These are phyloP conservation scores for Chaetorhynchus papuensis DNA, from an alignment of 2,113 vertebrate genomes.

Conservation along the genomic window DNA sequence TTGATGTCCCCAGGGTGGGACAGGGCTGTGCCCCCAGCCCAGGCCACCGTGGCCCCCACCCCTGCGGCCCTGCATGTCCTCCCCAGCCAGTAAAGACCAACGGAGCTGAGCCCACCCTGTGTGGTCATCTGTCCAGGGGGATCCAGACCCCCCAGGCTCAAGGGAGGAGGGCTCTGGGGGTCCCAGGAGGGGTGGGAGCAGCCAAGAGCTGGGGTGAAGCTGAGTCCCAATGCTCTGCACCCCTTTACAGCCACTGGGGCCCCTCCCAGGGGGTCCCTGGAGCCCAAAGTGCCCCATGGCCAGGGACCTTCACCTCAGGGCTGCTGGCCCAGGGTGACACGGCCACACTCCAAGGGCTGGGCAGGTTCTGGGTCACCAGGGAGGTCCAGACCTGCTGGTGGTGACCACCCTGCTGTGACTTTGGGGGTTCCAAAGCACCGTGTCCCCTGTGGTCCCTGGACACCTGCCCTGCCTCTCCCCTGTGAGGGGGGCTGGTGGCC, in stretches of 20 bases:
- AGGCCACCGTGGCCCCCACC: background rate
- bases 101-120: background rate
- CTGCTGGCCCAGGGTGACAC: background rate
- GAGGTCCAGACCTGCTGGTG: background rate
- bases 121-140: background rate
- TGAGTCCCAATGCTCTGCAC: background rate
- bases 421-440: background rate
- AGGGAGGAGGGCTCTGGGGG: background rate
- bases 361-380: rapidly evolving
- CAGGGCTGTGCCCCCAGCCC: background rate
- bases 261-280: background rate
- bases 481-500: background rate
- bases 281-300: background rate
- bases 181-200: background rate
- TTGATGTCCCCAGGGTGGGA: background rate
- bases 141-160: too few relatives aligned
- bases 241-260: rapidly evolving
- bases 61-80: background rate
- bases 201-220: background rate
- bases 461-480: background rate
- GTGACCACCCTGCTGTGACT: background rate
- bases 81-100: constrained; percentile 31
- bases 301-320: background rate
- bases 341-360: rapidly evolving
- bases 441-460: background rate